A percentile compares a stretch with the other conserved stretches of the same genome.
These are phyloP conservation scores for Antechinus flavipes DNA, from an alignment of 2,113 vertebrate species.

Conservation along the genomic window DNA sequence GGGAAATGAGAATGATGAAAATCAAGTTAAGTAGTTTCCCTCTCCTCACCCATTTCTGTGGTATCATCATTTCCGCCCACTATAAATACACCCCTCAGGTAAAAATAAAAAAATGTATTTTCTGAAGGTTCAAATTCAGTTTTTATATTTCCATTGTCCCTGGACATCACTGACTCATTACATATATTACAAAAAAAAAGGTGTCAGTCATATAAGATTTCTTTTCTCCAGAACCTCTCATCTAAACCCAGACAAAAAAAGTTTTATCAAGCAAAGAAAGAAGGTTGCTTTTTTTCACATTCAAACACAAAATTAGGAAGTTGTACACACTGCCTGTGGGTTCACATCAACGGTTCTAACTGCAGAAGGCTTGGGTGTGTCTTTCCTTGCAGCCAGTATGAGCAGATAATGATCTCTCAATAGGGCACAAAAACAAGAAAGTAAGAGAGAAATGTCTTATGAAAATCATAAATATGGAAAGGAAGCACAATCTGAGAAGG, in stretches of 20 bases:
- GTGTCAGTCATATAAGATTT: not conserved
- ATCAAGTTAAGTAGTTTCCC: not conserved
- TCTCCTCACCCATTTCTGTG: not conserved
- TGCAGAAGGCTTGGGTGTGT: constrained; percentile 72
- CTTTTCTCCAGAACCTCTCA: not conserved
- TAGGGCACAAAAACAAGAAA: constrained; percentile 68
- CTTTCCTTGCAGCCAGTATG: constrained; percentile 53
- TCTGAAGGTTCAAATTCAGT: not conserved
- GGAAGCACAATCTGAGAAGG: constrained; percentile 24
- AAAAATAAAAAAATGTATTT: not conserved
- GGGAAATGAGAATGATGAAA: not conserved
- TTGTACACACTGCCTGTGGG: constrained; percentile 29
- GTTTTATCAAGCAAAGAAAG: constrained; percentile 24
- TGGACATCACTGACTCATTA: not conserved
- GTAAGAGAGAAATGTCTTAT: constrained; percentile 25
- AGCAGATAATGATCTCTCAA: constrained; percentile 74
- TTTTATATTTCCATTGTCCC: not conserved
- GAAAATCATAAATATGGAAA: constrained; percentile 37
- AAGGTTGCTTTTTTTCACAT: constrained; percentile 18
- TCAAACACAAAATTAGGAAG: constrained; percentile 50
- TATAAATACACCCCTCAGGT: not conserved
- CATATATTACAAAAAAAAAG: not conserved
- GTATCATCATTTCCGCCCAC: not conserved
- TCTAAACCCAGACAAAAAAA: not conserved
- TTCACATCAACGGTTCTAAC: constrained; percentile 63